phyloP scores from a whole-genome alignment of 2,888 invertebrate species.

The Encarsia formosa region DNA sequence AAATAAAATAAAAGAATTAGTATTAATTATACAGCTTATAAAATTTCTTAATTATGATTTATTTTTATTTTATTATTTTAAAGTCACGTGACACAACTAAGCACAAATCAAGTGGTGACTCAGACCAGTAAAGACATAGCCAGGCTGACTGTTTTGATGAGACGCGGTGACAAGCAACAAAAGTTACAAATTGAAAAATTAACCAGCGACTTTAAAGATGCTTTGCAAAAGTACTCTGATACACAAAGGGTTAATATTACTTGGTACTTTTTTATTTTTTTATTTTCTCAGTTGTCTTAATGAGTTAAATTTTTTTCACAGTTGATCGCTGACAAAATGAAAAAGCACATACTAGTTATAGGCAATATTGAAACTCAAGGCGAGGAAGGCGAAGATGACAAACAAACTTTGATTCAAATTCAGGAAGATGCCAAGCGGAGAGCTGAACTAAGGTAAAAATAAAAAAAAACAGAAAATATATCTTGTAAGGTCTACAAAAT shows the following conservation, averaged over 20 bases:
- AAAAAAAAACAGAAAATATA: neutral
- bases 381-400: conserved; percentile 39
- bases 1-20: too few species aligned
- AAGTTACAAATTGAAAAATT: conserved; percentile 80
- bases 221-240: conserved; percentile 70
- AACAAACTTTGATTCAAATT: conserved; percentile 40
- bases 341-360: conserved; percentile 43
- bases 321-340: conserved; percentile 46
- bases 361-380: conserved; percentile 34
- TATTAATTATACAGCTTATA: too few species aligned
- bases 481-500: neutral
- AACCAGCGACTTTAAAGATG: conserved; percentile 76
- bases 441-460: conserved; percentile 40
- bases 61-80: conserved; percentile 22
- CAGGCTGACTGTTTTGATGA: conserved; percentile 65
- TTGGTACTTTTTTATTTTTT: too few species aligned
- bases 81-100: conserved; percentile 71
- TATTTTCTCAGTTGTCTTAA: too few species aligned
- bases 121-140: conserved; percentile 71
- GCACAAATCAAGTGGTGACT: conserved; percentile 70
- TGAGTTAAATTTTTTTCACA: too few species aligned
- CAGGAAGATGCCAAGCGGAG: conserved; percentile 40
- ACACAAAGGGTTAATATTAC: conserved; percentile 77
- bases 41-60: neutral
- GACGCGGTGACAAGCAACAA: conserved; percentile 72